These are phyloP conservation scores for Clivina fossor DNA, from an alignment of 2,888 invertebrate species.

Conservation along the genomic window DNA sequence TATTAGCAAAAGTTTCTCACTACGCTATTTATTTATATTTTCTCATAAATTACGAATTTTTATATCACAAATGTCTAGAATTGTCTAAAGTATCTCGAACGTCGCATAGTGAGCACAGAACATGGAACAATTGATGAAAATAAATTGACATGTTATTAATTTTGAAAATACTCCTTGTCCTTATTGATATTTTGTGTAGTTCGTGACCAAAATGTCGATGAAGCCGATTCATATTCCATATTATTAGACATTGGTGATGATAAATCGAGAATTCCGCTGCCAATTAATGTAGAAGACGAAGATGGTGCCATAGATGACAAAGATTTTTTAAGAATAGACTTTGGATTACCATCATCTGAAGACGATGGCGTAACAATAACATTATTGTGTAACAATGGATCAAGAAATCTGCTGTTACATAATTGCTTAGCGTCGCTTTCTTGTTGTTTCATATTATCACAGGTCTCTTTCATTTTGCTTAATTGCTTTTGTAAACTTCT, in stretches of 20 bases:
- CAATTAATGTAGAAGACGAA: slow-evolving; percentile 1
- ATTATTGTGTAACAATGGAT: slow-evolving; percentile 54
- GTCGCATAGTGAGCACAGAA: slow-evolving; percentile 1
- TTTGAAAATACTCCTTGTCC: too few relatives aligned
- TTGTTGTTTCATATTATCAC: slow-evolving; percentile 62
- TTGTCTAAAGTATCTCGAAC: slow-evolving; percentile 2
- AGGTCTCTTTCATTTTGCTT: slow-evolving; percentile 77
- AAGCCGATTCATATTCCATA: slow-evolving; percentile 1
- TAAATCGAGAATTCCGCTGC: slow-evolving; percentile 1
- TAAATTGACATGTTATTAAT: too few relatives aligned
- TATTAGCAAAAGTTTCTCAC: slow-evolving; percentile 27
- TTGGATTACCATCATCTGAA: slow-evolving; percentile 57
- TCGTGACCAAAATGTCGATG: slow-evolving; percentile 2
- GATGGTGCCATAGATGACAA: slow-evolving; percentile 44
- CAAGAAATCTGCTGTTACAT: slow-evolving; percentile 46
- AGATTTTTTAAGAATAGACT: slow-evolving; percentile 61
- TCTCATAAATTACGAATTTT: slow-evolving; percentile 17
- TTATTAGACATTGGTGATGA: slow-evolving; percentile 6
- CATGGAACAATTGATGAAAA: slow-evolving; percentile 1
- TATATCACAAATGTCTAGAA: slow-evolving; percentile 26
- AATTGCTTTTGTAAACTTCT: slow-evolving; percentile 74
- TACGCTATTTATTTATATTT: slow-evolving; percentile 14
- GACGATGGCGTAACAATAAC: slow-evolving; percentile 42
- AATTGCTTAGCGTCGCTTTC: slow-evolving; percentile 14
- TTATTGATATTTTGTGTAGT: too few relatives aligned